Evolutionary conservation across 2,888 invertebrate genomes (phyloP).

Genomic region (Nemoura dubitans): DNA sequence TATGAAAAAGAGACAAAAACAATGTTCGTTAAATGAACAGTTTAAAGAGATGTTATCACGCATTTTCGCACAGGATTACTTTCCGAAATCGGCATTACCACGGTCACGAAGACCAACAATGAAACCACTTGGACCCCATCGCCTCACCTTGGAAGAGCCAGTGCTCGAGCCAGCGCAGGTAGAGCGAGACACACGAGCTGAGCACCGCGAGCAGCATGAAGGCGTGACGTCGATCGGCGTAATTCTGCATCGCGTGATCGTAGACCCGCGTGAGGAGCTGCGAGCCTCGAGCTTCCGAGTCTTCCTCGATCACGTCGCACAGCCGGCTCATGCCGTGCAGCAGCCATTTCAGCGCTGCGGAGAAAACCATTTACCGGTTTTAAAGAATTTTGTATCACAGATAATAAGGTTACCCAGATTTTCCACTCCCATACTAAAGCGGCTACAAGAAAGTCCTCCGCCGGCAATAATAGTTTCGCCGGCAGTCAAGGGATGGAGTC

Average conservation of each 20-base stretch:
- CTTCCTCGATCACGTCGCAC: conserved; percentile 63
- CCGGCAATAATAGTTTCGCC: no score
- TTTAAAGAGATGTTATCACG: no score
- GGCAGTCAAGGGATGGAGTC: no score
- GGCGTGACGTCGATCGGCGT: conserved; percentile 59
- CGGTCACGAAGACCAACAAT: no score
- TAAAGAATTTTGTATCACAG: background rate
- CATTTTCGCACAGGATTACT: no score
- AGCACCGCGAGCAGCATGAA: conserved; percentile 67
- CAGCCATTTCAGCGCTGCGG: conserved; percentile 61
- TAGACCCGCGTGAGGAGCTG: conserved; percentile 73
- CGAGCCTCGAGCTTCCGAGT: conserved; percentile 61
- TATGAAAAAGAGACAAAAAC: no score
- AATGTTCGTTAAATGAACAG: no score
- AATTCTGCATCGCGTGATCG: conserved; percentile 69
- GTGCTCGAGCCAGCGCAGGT: conserved; percentile 58
- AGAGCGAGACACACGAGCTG: conserved; percentile 67
- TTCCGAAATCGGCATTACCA: no score
- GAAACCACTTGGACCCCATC: no score
- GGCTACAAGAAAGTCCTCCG: no score
- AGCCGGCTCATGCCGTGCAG: conserved; percentile 66
- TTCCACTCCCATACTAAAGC: no score
- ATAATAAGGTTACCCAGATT: background rate
- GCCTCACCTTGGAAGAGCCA: background rate
- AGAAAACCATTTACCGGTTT: background rate